Evolutionary conservation across 2,113 vertebrate species (phyloP), one percentile per base, ranked within the genome.

Genomic region (Solea solea): DNA sequence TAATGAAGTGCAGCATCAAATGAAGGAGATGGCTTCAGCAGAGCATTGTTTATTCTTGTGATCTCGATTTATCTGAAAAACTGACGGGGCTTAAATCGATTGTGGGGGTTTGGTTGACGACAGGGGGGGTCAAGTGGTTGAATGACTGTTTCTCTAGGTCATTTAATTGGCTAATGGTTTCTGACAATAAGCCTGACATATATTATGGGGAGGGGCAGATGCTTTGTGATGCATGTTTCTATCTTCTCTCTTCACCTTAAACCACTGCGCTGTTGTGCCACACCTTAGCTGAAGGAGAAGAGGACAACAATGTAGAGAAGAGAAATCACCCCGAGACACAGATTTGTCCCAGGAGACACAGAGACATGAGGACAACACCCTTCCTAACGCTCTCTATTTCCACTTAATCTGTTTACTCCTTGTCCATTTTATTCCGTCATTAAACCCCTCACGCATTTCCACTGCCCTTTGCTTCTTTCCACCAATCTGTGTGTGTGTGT

Each of bases 91-190:
- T 50, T 50, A 16, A 74, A 69, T 80, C 12, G 0, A 74, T 59
- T 14, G 14, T 15, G 46, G 49, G 21, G 21, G 21, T 71, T 67
- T 42, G 15, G 25, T 54, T n/a, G 53, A 81, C 61, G 42, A 81
- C 62, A 42, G 21, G 0, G 21, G 0, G 49, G 48, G 16, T 80
- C 57, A 71, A 78, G 80, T 54, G 49, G 45, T 42, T 4, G 0
- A 7, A 66, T 72, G 45, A 66, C 67, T 49, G 55, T 14, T 49
- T 65, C 40, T 46, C 13, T 14, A 3, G 59, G 58, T 82, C 16
- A 74, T 40, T 53, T 68, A 52, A 82, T 72, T 73, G 51, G 46
- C 67, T 69, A 73, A 82, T 82, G 66, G 60, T 34, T 40, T 75
- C 10, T 64, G 70, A 78, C 67, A 80, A 42, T 60, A 72, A 78